These are phyloP conservation scores for Pseudobourletiella spinata DNA, from an alignment of 1,140 invertebrate genomes.

Conservation along the genomic window DNA sequence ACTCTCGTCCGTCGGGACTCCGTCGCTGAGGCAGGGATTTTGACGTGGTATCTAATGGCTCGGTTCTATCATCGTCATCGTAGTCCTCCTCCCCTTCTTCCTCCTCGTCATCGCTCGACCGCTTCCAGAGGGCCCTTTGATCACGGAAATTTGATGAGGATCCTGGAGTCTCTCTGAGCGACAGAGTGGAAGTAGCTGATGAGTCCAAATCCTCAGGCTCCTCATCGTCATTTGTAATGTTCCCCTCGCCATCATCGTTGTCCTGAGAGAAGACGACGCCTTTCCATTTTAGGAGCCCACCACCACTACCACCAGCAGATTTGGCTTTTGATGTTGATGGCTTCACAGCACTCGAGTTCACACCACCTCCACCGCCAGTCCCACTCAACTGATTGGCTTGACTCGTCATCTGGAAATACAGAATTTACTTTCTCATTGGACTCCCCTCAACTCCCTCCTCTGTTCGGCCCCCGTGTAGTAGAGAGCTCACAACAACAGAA, in stretches of 20 bases:
- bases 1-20: constrained; percentile 33
- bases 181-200: neutral
- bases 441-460: too few species aligned
- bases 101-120: constrained; percentile 38
- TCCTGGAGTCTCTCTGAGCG: neutral
- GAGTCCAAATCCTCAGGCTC: constrained; percentile 35
- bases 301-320: constrained; percentile 23
- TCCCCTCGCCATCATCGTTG: constrained; percentile 44
- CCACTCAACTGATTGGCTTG: constrained; percentile 11
- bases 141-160: neutral
- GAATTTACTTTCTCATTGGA: too few species aligned
- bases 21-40: constrained; percentile 20
- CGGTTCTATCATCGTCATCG: constrained; percentile 38
- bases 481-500: too few species aligned
- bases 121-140: neutral
- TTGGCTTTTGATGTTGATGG: neutral
- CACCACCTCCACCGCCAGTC: constrained; percentile 4
- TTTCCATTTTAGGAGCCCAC: constrained; percentile 61
- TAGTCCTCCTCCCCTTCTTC: constrained; percentile 28
- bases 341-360: neutral
- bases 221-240: constrained; percentile 41
- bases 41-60: constrained; percentile 31
- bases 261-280: constrained; percentile 56
- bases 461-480: too few species aligned
- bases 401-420: constrained; percentile 8